phyloP scores from a whole-genome alignment of 2,113 vertebrate species.

The Ginglymostoma cirratum region DNA sequence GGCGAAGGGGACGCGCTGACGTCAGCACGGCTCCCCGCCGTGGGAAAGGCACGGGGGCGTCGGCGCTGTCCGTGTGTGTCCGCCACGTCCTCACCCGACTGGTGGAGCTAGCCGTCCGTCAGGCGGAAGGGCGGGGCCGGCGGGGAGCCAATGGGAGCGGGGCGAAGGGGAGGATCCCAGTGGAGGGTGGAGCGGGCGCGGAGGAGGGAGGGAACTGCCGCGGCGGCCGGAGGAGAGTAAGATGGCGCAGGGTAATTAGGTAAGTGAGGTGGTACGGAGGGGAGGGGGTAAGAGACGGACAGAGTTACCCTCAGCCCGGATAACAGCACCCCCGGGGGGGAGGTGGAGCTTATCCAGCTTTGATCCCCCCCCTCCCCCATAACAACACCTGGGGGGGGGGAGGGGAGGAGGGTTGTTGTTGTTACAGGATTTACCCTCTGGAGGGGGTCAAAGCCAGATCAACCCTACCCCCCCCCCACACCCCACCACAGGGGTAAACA shows the following conservation, averaged over 20 bases:
- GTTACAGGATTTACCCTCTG: no score
- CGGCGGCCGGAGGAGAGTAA: neutral
- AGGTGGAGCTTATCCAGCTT: no score
- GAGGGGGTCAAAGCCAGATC: neutral
- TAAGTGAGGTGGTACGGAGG: neutral
- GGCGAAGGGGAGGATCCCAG: no score
- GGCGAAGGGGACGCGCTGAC: neutral
- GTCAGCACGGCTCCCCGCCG: neutral
- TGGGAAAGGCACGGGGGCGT: no score
- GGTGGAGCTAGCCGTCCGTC: accelerated
- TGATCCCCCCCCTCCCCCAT: no score
- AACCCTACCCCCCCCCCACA: neutral
- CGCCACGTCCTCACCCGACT: neutral
- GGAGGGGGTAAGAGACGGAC: neutral
- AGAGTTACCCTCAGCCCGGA: no score
- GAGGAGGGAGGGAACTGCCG: neutral
- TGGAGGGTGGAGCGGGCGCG: no score
- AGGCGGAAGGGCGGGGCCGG: neutral
- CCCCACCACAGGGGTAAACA: no score
- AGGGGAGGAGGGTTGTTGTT: no score
- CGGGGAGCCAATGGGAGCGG: neutral
- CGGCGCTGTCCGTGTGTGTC: no score
- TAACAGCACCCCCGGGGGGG: no score
- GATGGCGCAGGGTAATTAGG: neutral
- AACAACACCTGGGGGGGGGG: no score